These are phyloP conservation scores for Setophaga kirtlandii DNA, from an alignment of 2,113 vertebrate genomes.

Conservation along the genomic window DNA sequence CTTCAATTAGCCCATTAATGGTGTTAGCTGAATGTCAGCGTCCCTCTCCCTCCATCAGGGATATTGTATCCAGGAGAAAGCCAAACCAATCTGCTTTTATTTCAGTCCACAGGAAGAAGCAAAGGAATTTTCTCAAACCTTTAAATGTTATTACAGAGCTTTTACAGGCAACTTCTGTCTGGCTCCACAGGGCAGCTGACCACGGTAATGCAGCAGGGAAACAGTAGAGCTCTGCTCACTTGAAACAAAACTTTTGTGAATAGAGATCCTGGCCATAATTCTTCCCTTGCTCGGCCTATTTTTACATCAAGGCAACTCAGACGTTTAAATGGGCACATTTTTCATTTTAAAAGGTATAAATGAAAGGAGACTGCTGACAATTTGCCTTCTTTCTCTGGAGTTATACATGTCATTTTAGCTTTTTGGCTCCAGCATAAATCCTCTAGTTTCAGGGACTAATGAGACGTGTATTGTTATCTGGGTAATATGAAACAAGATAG, in stretches of 20 bases:
- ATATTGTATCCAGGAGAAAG: neutral
- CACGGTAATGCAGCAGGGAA: neutral
- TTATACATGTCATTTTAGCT: neutral
- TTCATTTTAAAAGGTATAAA: constrained; percentile 13
- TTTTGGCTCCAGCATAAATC: neutral
- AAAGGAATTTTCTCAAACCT: neutral
- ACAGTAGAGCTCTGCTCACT: neutral
- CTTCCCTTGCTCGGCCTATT: neutral
- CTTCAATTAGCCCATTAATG: neutral
- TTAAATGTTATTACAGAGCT: neutral
- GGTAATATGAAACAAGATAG: neutral
- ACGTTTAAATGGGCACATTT: neutral
- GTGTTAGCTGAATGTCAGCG: neutral
- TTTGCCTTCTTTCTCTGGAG: neutral
- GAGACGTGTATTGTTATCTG: neutral
- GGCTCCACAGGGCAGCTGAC: neutral
- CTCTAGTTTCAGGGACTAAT: neutral
- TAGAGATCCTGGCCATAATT: neutral
- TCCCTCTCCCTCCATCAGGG: neutral
- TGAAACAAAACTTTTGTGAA: neutral
- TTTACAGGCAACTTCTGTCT: neutral
- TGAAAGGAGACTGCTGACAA: neutral
- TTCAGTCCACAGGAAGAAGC: neutral
- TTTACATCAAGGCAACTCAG: neutral
- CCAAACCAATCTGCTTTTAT: neutral